Conservation (phyloP, 2,888 invertebrate species). For the Mythimna loreyi region DNA sequence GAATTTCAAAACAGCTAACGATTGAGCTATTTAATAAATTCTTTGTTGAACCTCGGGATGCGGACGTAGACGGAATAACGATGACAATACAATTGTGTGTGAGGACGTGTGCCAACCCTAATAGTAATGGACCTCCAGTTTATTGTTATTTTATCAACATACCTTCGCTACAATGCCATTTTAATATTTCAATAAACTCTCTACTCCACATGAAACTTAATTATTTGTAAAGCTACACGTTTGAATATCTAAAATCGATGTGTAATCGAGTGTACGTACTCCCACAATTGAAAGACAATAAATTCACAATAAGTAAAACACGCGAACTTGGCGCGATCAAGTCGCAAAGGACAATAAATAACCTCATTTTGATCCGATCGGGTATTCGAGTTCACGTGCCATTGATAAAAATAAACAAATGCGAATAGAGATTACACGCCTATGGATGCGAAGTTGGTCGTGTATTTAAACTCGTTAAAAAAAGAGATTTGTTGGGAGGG, state of each 20-base stretch:
- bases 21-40: slow-evolving; percentile 64
- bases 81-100: slow-evolving; percentile 62
- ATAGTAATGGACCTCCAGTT: slow-evolving; percentile 55
- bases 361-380: slow-evolving; percentile 70
- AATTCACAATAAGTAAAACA: slow-evolving; percentile 69
- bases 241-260: slow-evolving; percentile 47
- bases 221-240: slow-evolving; percentile 20
- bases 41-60: slow-evolving; percentile 61
- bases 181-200: slow-evolving; percentile 36
- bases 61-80: slow-evolving; percentile 60
- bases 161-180: slow-evolving; percentile 32
- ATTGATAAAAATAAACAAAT: slow-evolving; percentile 75
- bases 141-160: slow-evolving; percentile 60
- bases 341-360: slow-evolving; percentile 70
- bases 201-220: slow-evolving; percentile 7
- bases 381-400: slow-evolving; percentile 65
- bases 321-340: slow-evolving; percentile 66
- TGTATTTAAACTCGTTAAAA: slow-evolving; percentile 64
- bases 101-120: slow-evolving; percentile 60
- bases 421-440: slow-evolving; percentile 67
- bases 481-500: slow-evolving; percentile 69
- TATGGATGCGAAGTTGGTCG: slow-evolving; percentile 53
- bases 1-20: slow-evolving; percentile 60
- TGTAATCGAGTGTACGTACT: slow-evolving; percentile 39
- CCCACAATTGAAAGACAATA: slow-evolving; percentile 65